Evolutionary conservation across 1,140 invertebrate species (phyloP), one percentile per base, ranked within the genome.

Genomic region (Portunus trituberculatus): DNA sequence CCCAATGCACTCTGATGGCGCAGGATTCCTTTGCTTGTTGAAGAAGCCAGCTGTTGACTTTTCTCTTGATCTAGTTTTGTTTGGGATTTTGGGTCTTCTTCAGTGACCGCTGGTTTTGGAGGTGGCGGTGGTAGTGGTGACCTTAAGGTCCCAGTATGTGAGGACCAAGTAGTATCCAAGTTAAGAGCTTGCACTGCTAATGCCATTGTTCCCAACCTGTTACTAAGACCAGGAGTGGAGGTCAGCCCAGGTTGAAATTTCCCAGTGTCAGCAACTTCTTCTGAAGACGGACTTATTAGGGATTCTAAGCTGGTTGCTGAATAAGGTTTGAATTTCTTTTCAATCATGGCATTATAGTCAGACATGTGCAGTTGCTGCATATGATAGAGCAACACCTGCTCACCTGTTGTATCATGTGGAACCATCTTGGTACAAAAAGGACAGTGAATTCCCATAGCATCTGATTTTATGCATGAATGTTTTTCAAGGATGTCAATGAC

Each of bases 351-450:
- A 84, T 96, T 86, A 84, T 89, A 96, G 25, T 95, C 93, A 8
- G 67, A 82, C 7, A 94, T 28, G 29, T 96, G 96, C 14, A 95
- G 83, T 86, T 96, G 96, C 14, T 94, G 92, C 59, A 96, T 93
- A 46, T 96, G 96, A 93, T 95, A 96, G 29, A 96, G 91, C 12
- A 96, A 67, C 25, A 95, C 95, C 83, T 96, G 92, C 88, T 96
- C 96, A 8, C 96, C 95, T 28, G 94, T 94, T 84, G 95, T 95
- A 28, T 92, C 89, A 39, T 94, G 86, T 46, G 95, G 93, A 90
- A 96, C 96, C 46, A 95, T 95, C 45, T 96, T 96, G n/a, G 76
- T 87, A 88, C 96, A 96, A 32, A 96, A 96, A 39, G 96, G 96
- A 48, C 96, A 96, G 52, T 96, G 94, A 25, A 96, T 96, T 12